A percentile compares a stretch with the other conserved stretches of the same genome.
Evolutionary conservation across 2,797 vertebrate genomes (phyloP).

Genomic region (Myotis planiceps): DNA sequence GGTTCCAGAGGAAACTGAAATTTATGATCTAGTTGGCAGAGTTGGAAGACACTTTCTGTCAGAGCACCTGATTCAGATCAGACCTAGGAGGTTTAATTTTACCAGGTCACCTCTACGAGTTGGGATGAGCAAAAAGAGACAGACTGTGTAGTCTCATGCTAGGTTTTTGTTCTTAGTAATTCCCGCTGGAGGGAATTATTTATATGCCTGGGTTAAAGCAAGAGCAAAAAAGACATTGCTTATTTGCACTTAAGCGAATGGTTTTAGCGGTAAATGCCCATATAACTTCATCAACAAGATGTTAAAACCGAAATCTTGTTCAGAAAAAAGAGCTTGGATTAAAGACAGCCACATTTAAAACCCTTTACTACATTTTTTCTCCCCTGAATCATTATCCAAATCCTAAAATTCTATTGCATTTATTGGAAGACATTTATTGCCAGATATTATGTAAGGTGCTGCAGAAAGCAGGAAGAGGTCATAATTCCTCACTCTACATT

Average conservation of each 20-base stretch:
- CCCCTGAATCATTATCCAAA: not conserved
- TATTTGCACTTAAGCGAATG: not conserved
- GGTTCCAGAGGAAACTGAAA: not conserved
- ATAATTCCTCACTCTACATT: not conserved
- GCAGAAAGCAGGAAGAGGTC: not conserved
- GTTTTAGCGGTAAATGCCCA: not conserved
- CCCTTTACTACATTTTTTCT: not conserved
- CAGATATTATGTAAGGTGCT: not conserved
- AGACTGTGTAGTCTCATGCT: not conserved
- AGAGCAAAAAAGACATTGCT: not conserved
- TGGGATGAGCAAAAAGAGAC: not conserved
- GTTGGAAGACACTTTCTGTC: not conserved
- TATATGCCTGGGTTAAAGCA: not conserved
- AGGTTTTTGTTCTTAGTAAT: not conserved
- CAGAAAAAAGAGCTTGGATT: not conserved
- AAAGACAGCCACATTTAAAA: not conserved
- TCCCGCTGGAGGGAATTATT: not conserved
- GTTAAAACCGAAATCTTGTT: not conserved
- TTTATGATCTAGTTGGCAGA: not conserved
- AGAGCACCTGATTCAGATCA: not conserved
- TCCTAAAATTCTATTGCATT: not conserved
- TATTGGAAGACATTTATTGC: not conserved
- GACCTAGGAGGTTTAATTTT: not conserved
- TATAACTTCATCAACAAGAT: not conserved
- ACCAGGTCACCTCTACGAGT: not conserved